phyloP scores from a whole-genome alignment of 2,797 vertebrate genomes.

The Lemur catta region DNA sequence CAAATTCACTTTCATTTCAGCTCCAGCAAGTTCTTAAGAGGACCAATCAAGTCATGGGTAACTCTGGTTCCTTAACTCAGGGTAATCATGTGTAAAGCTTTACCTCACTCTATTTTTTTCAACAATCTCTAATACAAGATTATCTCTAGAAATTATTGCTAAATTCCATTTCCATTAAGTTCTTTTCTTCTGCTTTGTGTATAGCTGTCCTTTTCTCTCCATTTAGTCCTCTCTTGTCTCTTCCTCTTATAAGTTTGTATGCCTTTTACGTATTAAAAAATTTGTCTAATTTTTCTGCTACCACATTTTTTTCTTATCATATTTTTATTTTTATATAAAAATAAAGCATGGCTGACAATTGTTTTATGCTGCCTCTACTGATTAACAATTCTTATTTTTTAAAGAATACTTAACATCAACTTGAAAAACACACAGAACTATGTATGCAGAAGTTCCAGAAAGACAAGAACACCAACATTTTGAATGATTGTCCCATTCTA shows the following conservation, averaged over 20 bases:
- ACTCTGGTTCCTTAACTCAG: background rate
- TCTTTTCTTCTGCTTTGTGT: background rate
- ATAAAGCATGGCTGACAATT: too few relatives aligned
- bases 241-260: background rate
- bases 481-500: background rate
- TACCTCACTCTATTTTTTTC: background rate
- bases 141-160: constrained; percentile 13
- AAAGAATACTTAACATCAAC: too few relatives aligned
- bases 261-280: background rate
- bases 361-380: too few relatives aligned
- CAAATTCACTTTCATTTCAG: background rate
- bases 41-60: background rate
- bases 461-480: too few relatives aligned
- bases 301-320: too few relatives aligned
- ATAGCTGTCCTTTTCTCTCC: background rate
- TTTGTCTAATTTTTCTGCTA: background rate
- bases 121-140: background rate
- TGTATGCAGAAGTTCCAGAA: too few relatives aligned
- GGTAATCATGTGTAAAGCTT: background rate
- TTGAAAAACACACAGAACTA: too few relatives aligned
- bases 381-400: too few relatives aligned
- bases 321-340: too few relatives aligned
- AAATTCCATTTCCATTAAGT: background rate
- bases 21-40: background rate
- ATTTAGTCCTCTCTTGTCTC: background rate